Evolutionary conservation across 2,113 vertebrate genomes (phyloP).

Genomic region (Syrrhaptes paradoxus): DNA sequence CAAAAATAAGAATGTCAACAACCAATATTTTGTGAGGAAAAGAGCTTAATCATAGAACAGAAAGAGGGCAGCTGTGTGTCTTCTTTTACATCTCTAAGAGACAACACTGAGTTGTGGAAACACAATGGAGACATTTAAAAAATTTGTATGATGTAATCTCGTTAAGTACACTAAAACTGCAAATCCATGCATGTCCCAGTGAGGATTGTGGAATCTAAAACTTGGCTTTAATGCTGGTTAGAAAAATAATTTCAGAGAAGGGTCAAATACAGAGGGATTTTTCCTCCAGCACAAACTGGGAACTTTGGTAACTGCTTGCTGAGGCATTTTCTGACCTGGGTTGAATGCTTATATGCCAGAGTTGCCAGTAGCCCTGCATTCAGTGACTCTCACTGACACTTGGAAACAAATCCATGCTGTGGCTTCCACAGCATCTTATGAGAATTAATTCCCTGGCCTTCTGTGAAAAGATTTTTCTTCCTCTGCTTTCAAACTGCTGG

Average conservation of each 20-base stretch:
- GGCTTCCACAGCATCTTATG: background rate
- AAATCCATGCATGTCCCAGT: accelerated
- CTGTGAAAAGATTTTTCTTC: background rate
- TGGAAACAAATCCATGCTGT: background rate
- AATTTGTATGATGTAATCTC: background rate
- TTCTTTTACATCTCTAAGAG: background rate
- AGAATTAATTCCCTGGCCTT: background rate
- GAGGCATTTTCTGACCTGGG: background rate
- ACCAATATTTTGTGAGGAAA: background rate
- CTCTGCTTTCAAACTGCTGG: background rate
- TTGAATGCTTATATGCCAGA: background rate
- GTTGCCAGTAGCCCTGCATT: background rate
- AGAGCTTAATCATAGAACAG: background rate
- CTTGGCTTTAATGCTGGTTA: background rate
- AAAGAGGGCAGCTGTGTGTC: background rate
- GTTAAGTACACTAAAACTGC: background rate
- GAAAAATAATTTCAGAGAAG: background rate
- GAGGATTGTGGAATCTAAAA: background rate
- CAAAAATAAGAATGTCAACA: background rate
- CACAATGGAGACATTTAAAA: background rate
- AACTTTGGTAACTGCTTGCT: accelerated
- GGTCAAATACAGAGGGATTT: background rate
- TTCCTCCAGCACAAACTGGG: background rate
- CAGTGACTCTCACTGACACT: background rate
- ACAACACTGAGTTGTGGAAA: background rate